Conservation (phyloP, 2,888 invertebrate genomes). For the Lochmaea capreae region DNA sequence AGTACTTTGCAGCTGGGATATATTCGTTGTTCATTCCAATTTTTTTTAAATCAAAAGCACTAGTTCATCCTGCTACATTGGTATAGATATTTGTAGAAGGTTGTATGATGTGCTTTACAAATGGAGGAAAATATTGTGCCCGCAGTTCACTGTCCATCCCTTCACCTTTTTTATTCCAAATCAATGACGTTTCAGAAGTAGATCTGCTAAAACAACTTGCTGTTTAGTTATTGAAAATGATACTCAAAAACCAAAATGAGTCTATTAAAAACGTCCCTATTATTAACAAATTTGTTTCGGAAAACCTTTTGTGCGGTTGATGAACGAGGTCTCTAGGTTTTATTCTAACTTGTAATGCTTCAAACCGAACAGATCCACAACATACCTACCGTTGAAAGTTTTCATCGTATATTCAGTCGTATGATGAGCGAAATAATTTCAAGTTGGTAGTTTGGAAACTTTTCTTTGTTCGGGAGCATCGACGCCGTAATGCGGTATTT, state of each 20-base stretch:
- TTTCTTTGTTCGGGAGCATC: conserved; percentile 41
- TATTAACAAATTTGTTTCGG: conserved; percentile 33
- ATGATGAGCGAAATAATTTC: conserved; percentile 38
- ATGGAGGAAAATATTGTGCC: too few species aligned
- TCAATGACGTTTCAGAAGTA: too few species aligned
- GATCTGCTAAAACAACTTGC: too few species aligned
- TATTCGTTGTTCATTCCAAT: too few species aligned
- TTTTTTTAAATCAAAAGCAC: too few species aligned
- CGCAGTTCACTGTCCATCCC: too few species aligned
- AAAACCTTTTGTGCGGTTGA: conserved; percentile 37
- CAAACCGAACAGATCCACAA: conserved; percentile 40
- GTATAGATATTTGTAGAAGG: too few species aligned
- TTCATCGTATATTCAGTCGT: conserved; percentile 22
- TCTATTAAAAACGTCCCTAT: conserved; percentile 32
- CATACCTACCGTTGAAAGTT: conserved; percentile 32
- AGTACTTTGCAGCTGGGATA: too few species aligned
- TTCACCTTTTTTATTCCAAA: too few species aligned
- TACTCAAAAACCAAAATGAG: conserved; percentile 22
- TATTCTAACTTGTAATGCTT: conserved; percentile 41
- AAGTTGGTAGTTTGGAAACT: conserved; percentile 42
- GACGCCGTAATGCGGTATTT: conserved; percentile 14
- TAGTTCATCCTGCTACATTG: too few species aligned
- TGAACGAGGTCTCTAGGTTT: conserved; percentile 36
- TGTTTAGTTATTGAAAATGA: not conserved
- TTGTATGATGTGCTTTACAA: too few species aligned